phyloP scores from a whole-genome alignment of 1,140 invertebrate genomes.

The Scaptomyza graminum region DNA sequence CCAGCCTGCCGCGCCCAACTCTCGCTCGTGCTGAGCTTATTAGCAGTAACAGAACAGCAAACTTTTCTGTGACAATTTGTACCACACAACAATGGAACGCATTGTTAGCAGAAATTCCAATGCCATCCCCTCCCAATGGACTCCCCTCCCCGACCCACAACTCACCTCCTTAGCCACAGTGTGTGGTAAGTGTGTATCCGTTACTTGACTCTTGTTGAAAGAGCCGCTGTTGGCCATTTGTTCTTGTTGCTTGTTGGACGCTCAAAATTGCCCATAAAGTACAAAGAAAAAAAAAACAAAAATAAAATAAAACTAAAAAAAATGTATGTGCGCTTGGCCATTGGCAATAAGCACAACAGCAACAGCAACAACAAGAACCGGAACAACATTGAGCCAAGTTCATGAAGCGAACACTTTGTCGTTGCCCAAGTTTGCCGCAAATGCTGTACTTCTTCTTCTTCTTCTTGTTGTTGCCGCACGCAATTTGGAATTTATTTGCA shows the following conservation, averaged over 20 bases:
- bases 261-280: constrained; percentile 73
- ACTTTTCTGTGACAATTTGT: constrained; percentile 69
- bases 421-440: constrained; percentile 39
- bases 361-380: constrained; percentile 19
- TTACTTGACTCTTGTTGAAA: constrained; percentile 35
- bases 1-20: not conserved
- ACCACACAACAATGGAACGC: constrained; percentile 53
- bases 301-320: constrained; percentile 17
- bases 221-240: constrained; percentile 33
- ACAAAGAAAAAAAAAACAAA: constrained; percentile 20
- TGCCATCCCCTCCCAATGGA: not conserved
- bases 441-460: not conserved
- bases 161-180: not conserved
- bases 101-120: constrained; percentile 43
- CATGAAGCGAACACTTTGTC: constrained; percentile 62
- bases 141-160: no score
- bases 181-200: constrained; percentile 22
- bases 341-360: constrained; percentile 47
- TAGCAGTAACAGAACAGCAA: constrained; percentile 19
- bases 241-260: constrained; percentile 43
- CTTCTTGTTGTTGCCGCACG: constrained; percentile 53
- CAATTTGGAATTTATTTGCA: constrained; percentile 80
- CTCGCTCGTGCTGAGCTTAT: constrained; percentile 13
- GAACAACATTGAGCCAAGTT: constrained; percentile 47
- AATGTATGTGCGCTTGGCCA: constrained; percentile 52